Evolutionary conservation across 2,113 vertebrate species (phyloP).

Genomic region (Clarias batrachus): DNA sequence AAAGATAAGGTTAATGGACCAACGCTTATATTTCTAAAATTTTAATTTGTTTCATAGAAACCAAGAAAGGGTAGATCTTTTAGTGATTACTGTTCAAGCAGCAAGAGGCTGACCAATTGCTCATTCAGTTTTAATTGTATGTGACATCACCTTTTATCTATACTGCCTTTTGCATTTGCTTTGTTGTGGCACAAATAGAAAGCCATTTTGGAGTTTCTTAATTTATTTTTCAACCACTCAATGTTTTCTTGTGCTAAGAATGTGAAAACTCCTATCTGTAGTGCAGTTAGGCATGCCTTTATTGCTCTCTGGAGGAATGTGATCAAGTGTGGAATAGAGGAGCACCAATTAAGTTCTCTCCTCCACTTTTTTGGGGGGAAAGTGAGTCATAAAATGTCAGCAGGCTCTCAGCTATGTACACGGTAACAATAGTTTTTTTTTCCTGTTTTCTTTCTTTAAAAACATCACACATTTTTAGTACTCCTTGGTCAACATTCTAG

Average conservation of each 20-base stretch:
- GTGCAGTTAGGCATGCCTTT: constrained; percentile 24
- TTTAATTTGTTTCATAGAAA: neutral
- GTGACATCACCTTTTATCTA: constrained; percentile 3
- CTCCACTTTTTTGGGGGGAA: neutral
- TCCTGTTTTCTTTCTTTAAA: neutral
- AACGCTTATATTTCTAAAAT: neutral
- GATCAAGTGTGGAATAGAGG: neutral
- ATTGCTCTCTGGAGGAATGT: constrained; percentile 18
- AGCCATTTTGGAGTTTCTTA: neutral
- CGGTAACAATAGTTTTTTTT: constrained; percentile 1
- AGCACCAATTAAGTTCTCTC: neutral
- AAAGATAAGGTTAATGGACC: neutral
- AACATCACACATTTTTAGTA: constrained; percentile 21
- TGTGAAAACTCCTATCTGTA: neutral
- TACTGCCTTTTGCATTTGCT: constrained; percentile 33
- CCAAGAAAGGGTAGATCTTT: neutral
- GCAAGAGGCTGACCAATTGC: neutral
- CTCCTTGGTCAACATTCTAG: constrained; percentile 7
- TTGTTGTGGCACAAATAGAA: constrained; percentile 11
- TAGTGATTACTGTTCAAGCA: neutral
- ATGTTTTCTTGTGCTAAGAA: neutral
- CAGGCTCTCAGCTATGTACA: neutral
- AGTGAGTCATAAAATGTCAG: neutral
- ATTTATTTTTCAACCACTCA: constrained; percentile 26
- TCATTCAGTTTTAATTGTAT: neutral